These are phyloP conservation scores for Ischnus inquisitorius DNA, from an alignment of 2,888 invertebrate genomes.

Conservation along the genomic window DNA sequence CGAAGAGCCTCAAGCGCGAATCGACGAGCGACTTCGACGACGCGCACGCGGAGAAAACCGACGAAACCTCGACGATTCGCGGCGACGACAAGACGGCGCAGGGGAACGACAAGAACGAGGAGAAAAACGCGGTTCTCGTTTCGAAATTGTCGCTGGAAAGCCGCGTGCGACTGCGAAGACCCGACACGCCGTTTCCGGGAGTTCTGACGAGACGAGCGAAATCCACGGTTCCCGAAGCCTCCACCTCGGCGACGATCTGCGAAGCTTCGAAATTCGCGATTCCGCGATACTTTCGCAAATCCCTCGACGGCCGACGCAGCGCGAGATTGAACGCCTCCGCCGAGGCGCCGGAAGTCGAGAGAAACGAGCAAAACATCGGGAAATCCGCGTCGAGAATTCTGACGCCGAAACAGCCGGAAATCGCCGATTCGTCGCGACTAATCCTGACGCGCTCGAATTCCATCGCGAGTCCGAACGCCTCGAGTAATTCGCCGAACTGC, in stretches of 20 bases:
- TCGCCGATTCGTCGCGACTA: neutral
- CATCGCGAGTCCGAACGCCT: too few relatives aligned
- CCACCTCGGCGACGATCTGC: conserved; percentile 39
- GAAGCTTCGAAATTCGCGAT: conserved; percentile 31
- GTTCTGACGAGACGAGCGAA: conserved; percentile 62
- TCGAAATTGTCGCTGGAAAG: conserved; percentile 49
- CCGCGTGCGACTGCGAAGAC: conserved; percentile 68
- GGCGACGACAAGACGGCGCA: neutral
- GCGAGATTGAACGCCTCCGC: conserved; percentile 17
- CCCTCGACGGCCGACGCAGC: conserved; percentile 47
- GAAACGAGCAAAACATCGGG: neutral
- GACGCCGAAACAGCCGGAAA: neutral
- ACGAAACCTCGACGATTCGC: neutral
- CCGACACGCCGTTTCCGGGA: conserved; percentile 79
- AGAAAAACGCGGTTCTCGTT: neutral
- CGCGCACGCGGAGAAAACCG: neutral
- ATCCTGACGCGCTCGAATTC: too few relatives aligned
- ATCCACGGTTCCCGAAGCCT: conserved; percentile 29
- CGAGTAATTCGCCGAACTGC: neutral
- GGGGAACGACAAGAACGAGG: conserved; percentile 20
- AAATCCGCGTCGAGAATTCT: too few relatives aligned
- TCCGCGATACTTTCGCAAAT: conserved; percentile 26
- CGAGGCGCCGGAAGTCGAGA: neutral
- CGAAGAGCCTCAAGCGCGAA: neutral
- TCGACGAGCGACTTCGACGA: neutral